Base-by-base conservation (phyloP, 1,140 invertebrate species). In the Hycleus cichorii region DNA sequence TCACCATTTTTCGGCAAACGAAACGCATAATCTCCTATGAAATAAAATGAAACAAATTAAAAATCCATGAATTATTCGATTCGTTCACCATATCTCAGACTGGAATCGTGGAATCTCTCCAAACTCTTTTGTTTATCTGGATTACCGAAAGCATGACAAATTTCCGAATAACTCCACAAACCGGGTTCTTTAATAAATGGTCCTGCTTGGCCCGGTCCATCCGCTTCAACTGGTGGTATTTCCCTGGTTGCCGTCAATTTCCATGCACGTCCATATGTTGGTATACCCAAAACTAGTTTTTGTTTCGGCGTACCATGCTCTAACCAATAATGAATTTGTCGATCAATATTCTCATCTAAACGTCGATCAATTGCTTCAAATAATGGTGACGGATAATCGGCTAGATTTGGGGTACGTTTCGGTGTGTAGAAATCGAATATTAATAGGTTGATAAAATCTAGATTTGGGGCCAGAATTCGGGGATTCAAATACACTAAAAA, bases 241-340 rank as follows among this genome's bases (percentile, higher is more conserved):
- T 81, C 60, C 86, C 84, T 25, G 84, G 86, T 83, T 24, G 81
- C 72, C 57, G 86, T 83, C 64, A 94, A 74, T 64, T 86, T 90
- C 85, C 91, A 97, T 0, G 86, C 86, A 43, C 89, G 85, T 0
- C 83, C 93, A 64, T 84, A 93, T 0, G 90, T 84, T 0, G 91
- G 83, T 43, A 97, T 83, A 4, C 86, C 93, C 0, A 96, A 69
- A 9, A 94, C 81, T 1, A 97, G 76, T 75, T 96, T 96, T 25
- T 76, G 76, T 3, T 80, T 80, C 12, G 84, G 81, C 2, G 83
- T 82, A 50, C 85, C 84, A 42, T 42, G 5, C 3, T 11, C 64
- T 72, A 69, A 83, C 85, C 86, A 86, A 69, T 79, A 80, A 43
- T 72, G 78, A 0, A 86, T 79, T 65, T 79, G 75, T 27, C 73